A percentile compares a stretch with the other conserved stretches of the same genome.
Conservation (phyloP, 92 coral and sea anemone genomes). For the Epizoanthus ramosus region DNA sequence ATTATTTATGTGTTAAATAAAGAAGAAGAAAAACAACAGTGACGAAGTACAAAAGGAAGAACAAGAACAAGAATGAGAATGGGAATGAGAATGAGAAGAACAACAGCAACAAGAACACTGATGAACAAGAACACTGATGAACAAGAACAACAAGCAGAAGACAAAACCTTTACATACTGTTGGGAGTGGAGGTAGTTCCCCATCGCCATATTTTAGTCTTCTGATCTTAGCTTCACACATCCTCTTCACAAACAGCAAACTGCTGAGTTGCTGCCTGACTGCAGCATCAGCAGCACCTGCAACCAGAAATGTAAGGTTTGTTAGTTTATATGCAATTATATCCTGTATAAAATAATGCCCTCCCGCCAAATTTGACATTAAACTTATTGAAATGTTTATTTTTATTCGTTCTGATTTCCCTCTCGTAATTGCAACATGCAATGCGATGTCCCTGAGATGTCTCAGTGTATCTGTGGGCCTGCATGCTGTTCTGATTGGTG, state of each 20-base stretch:
- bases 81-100: background rate
- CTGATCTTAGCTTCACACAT: constrained; percentile 90
- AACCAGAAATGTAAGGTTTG: background rate
- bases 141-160: background rate
- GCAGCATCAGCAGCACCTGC: constrained; percentile 90
- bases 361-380: no score
- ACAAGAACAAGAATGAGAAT: background rate
- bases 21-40: background rate
- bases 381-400: no score
- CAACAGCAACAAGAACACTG: background rate
- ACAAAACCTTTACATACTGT: constrained; percentile 45
- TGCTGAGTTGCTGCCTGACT: constrained; percentile 91
- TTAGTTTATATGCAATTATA: background rate
- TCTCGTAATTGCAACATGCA: no score
- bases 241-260: constrained; percentile 87
- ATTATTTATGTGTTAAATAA: no score
- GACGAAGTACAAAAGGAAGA: background rate
- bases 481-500: no score
- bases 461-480: no score
- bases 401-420: no score
- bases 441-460: no score
- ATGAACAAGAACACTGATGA: background rate
- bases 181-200: constrained; percentile 79
- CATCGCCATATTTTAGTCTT: constrained; percentile 82
- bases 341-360: no score